These are phyloP conservation scores for Pachypeltis micranthus DNA, from an alignment of 1,140 invertebrate genomes.

Conservation along the genomic window DNA sequence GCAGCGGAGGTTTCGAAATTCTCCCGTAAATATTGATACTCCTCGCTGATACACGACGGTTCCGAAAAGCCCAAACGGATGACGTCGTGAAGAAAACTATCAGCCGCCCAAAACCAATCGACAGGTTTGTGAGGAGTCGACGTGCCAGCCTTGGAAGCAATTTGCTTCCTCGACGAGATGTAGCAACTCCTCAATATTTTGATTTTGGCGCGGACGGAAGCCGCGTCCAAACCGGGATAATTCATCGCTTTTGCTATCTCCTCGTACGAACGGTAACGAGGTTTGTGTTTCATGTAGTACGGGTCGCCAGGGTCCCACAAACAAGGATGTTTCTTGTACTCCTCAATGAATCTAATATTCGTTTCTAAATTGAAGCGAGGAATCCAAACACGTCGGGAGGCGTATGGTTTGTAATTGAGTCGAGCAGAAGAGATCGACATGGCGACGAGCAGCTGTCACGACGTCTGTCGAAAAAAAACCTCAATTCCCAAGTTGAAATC, in stretches of 20 bases:
- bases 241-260: neutral
- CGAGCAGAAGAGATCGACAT: neutral
- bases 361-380: neutral
- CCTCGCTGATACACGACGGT: neutral
- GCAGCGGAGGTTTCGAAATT: neutral
- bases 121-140: neutral
- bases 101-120: constrained; percentile 1
- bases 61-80: neutral
- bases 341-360: neutral
- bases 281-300: neutral
- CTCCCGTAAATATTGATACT: neutral
- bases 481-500: neutral
- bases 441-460: neutral
- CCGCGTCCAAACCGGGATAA: neutral
- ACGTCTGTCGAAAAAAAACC: neutral
- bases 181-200: constrained; percentile 2
- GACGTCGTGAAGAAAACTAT: neutral
- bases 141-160: neutral
- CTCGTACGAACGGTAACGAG: neutral
- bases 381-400: neutral
- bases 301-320: neutral
- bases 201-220: neutral
- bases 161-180: constrained; percentile 5
- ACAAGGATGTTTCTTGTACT: neutral
- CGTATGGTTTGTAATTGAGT: neutral